phyloP scores from a whole-genome alignment of 2,888 invertebrate genomes.

The Melinopterus prodromus region DNA sequence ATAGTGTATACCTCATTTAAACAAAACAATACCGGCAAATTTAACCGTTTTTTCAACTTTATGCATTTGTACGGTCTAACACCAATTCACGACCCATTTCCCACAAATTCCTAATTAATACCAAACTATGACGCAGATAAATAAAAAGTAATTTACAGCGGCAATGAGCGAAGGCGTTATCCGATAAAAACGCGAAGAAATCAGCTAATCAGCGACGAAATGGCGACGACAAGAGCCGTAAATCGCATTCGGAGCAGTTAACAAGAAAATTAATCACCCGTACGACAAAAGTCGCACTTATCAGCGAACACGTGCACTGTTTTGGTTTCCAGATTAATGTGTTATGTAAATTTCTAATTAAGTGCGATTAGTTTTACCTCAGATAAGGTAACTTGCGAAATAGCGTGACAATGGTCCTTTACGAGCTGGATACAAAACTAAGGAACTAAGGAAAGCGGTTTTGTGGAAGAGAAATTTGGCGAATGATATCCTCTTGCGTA shows the following conservation, averaged over 20 bases:
- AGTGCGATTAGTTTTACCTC: neutral
- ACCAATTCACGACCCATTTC: no score
- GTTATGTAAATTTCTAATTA: conserved; percentile 4
- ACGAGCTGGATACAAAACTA: neutral
- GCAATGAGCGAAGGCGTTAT: no score
- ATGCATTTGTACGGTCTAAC: no score
- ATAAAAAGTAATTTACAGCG: no score
- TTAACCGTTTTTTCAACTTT: no score
- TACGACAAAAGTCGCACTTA: neutral
- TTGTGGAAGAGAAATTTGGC: neutral
- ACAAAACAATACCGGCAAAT: no score
- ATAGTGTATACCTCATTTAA: no score
- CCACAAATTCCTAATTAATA: no score
- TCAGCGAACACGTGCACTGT: conserved; percentile 4
- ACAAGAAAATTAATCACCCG: neutral
- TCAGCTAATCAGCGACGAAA: neutral
- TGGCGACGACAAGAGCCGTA: neutral
- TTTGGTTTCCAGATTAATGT: neutral
- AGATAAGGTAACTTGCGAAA: conserved; percentile 4
- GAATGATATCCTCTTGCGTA: neutral
- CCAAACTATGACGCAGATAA: no score
- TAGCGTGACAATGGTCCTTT: neutral
- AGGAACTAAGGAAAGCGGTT: neutral
- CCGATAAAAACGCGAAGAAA: no score
- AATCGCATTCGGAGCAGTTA: neutral